Base-by-base conservation (phyloP, 1,140 invertebrate species). In the Lordiphosa stackelbergi region DNA sequence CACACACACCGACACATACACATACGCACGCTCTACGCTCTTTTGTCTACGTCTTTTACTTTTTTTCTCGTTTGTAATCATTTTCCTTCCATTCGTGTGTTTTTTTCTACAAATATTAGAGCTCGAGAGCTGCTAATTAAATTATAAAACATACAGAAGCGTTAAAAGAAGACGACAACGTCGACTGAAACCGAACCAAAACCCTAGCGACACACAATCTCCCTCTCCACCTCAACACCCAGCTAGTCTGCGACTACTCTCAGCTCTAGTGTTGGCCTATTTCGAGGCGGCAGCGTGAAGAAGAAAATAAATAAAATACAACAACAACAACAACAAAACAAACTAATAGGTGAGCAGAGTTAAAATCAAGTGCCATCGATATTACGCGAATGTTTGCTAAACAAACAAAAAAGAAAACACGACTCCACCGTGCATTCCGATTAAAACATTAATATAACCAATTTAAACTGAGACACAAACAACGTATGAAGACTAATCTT, bases 71-170 rank as follows among this genome's bases (percentile, higher is more conserved):
- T 81, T 81, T 81, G 77, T 83, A 81, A 81, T 81, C 77, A 77
- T 81, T 83, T 83, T 75, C 69, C 72, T 84, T 53, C 64, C 58
- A 73, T 81, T 81, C 77, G 72, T 81, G 77, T 71, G 53, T 66
- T 72, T 81, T 69, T 83, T 83, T 77, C 78, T 73, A 83, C 77
- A 83, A 77, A 81, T 83, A 81, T 81, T 83, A 81, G 77, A 83
- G 77, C 77, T 83, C 42, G 65, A 70, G 69, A 73, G 78, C 77
- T 83, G 77, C 78, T 83, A 83, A 83, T 83, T 83, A 83, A 83
- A 83, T 83, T 83, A 83, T 84, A 83, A 83, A 70, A 83, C 77
- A 81, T 72, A 81, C 72, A 83, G 69, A 73, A 83, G 65, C 77
- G 77, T 66, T 69, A 69, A 77, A 68, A 53, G 55, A 59, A 61